Base-by-base conservation (phyloP, 2,113 vertebrate species). In the Orycteropus afer region DNA sequence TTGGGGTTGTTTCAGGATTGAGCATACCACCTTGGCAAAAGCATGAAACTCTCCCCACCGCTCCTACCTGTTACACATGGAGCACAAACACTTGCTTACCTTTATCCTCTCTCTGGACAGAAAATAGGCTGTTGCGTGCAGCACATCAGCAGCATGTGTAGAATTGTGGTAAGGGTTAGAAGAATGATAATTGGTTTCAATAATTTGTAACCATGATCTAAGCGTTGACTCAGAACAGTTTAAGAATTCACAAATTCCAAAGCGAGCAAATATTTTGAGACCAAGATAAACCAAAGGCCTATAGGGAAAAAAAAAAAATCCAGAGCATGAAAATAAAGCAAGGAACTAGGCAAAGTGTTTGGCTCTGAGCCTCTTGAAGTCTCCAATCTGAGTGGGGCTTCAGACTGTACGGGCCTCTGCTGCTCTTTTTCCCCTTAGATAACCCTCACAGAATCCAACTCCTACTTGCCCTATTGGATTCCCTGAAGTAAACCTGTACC, bases 161-260 rank as follows among this genome's bases (percentile, higher is more conserved):
- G 99, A 99, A 93, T 99, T 99, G 98, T 99, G 99, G 98, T 99
- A 99, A 67, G 99, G 99, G 98, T 99, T 99, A 93, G 97, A 99
- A 42, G 99, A 98, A 97, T 99, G 99, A 97, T 99, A 99, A 97
- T 99, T 99, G 40, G 99, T 98, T 97, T 99, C 99, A 14, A 99
- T 99, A 88, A 99, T 97, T 96, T 99, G 99, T 47, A 99, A 96
- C 99, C 99, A 99, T 0, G 99, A 99, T 89, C 99, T 98, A 98
- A 99, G 96, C 0, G 99, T 99, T 45, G 98, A 98, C 98, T 99
- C 99, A 0, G 99, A 98, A 96, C 99, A 99, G 98, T 98, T 99
- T 10, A 99, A 98, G 98, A 99, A 99, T 97, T 99, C 99, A 71
- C 99, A 99, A 95, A 99, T 99, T 80, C 99, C 99, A 95, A 99